Percentiles rank a stretch among this genome's conserved stretches.
phyloP scores from a whole-genome alignment of 2,888 invertebrate species.

The Ochropleura plecta region DNA sequence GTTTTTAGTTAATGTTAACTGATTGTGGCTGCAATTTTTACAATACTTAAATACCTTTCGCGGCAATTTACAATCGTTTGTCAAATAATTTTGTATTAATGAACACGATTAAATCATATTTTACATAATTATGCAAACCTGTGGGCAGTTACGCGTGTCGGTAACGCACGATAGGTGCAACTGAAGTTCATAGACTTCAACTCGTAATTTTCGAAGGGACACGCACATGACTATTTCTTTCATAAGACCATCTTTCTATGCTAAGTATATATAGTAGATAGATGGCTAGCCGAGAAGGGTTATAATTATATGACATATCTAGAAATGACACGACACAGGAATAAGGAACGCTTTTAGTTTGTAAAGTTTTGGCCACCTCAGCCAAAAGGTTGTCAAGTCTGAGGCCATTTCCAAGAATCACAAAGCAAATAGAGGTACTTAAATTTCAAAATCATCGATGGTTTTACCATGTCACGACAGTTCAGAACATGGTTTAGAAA shows the following conservation, averaged over 20 bases:
- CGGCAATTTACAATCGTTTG: constrained; percentile 7
- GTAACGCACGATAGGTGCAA: constrained; percentile 64
- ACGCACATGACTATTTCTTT: constrained; percentile 8
- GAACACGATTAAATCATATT: constrained; percentile 60
- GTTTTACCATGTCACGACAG: neutral
- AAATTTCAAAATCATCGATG: neutral
- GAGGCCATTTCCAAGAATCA: neutral
- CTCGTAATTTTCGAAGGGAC: neutral
- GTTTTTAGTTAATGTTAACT: neutral
- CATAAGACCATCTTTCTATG: neutral
- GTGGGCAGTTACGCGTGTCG: constrained; percentile 67
- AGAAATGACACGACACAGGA: too few species aligned
- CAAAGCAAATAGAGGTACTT: neutral
- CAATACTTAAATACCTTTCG: neutral
- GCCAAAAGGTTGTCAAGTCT: neutral
- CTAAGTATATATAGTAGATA: too few species aligned
- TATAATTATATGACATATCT: too few species aligned
- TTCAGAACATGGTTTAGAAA: neutral
- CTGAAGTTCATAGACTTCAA: constrained; percentile 76
- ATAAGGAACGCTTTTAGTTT: neutral
- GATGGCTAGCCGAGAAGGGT: neutral
- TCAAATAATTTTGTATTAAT: constrained; percentile 33
- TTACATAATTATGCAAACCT: constrained; percentile 58
- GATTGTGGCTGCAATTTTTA: constrained; percentile 8
- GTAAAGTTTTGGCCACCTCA: neutral